These are phyloP conservation scores for Passer montanus DNA, from an alignment of 2,113 vertebrate genomes.

Conservation along the genomic window DNA sequence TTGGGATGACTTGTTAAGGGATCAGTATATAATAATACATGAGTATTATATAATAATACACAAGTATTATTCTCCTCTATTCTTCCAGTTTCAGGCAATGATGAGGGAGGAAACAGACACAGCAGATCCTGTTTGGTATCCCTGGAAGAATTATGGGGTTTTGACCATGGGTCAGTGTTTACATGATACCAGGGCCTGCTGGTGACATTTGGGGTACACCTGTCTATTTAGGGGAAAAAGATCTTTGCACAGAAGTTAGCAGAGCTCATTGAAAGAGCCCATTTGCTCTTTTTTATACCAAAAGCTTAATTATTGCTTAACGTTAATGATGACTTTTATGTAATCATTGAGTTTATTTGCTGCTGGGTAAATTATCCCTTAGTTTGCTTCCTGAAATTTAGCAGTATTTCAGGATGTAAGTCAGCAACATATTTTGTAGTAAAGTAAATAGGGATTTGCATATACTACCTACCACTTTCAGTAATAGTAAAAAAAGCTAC, in stretches of 20 bases:
- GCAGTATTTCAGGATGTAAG: not conserved
- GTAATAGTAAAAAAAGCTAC: not conserved
- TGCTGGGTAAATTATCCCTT: not conserved
- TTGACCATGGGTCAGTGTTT: not conserved
- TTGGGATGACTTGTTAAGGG: not conserved
- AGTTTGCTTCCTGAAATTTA: not conserved
- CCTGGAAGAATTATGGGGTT: not conserved
- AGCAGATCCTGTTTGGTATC: not conserved
- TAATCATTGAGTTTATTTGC: not conserved
- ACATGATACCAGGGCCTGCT: not conserved
- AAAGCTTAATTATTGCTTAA: not conserved
- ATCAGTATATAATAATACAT: not conserved
- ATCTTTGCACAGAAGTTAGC: not conserved
- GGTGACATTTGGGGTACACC: no score
- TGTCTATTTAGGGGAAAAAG: not conserved
- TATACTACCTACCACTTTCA: not conserved
- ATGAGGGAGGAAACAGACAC: not conserved
- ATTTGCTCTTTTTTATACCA: not conserved
- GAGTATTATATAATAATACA: not conserved
- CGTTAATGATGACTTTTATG: not conserved
- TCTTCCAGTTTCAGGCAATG: not conserved
- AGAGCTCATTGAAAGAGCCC: not conserved
- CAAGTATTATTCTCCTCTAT: not conserved
- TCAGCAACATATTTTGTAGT: not conserved
- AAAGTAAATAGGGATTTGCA: not conserved